phyloP scores from a whole-genome alignment of 1,140 invertebrate genomes.

The Neotoxoptera formosana region DNA sequence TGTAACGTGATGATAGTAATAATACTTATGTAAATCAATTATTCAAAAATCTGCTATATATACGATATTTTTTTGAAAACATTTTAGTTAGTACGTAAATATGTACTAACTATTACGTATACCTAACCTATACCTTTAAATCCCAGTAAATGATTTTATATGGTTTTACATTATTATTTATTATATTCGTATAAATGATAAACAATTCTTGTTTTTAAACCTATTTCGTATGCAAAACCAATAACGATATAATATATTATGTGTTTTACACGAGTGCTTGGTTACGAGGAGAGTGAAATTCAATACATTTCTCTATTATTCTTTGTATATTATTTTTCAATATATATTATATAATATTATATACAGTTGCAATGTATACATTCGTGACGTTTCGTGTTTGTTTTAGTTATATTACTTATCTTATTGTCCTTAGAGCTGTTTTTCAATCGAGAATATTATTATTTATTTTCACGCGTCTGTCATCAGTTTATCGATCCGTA shows the following conservation, averaged over 20 bases:
- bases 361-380: not conserved
- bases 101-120: too few relatives aligned
- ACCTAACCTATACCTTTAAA: not conserved
- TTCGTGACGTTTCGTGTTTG: slow-evolving; percentile 5
- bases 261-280: not conserved
- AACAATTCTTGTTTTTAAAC: not conserved
- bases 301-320: not conserved
- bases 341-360: not conserved
- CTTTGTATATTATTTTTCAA: not conserved
- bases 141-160: not conserved
- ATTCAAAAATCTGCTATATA: too few relatives aligned
- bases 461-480: not conserved
- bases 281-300: not conserved
- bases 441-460: not conserved
- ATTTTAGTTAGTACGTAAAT: too few relatives aligned
- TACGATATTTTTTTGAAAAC: not conserved
- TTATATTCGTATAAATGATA: not conserved
- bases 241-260: not conserved
- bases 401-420: not conserved
- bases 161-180: not conserved
- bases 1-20: too few relatives aligned
- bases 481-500: not conserved
- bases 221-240: not conserved
- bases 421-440: not conserved
- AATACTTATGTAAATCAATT: too few relatives aligned